A percentile compares a stretch with the other conserved stretches of the same genome.
These are phyloP conservation scores for Gopherus flavomarginatus DNA, from an alignment of 2,113 vertebrate species.

Conservation along the genomic window DNA sequence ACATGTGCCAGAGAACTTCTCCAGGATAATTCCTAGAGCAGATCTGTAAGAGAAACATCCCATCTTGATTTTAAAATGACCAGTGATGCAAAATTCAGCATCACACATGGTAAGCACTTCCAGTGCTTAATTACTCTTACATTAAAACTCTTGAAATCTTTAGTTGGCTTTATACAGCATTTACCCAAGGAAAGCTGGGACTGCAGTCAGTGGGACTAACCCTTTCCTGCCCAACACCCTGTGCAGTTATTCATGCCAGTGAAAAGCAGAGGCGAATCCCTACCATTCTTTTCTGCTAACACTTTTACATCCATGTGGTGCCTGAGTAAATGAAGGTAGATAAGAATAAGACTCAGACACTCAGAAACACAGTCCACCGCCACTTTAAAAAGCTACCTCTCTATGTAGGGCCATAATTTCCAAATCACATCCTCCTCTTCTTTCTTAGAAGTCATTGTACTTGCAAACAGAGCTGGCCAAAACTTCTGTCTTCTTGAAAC, in stretches of 20 bases:
- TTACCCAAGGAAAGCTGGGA: conserved; percentile 31
- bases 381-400: conserved; percentile 33
- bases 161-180: conserved; percentile 32
- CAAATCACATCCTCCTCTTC: not conserved
- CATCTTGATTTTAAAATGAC: not conserved
- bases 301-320: conserved; percentile 20
- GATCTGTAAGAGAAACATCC: not conserved
- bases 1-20: not conserved
- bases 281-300: conserved; percentile 14
- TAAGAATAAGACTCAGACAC: conserved; percentile 69
- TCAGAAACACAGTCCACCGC: conserved; percentile 13
- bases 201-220: conserved; percentile 48
- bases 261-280: conserved; percentile 21
- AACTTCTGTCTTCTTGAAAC: conserved; percentile 2
- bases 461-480: not conserved
- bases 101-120: not conserved
- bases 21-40: not conserved
- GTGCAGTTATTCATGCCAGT: conserved; percentile 36
- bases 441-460: not conserved
- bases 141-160: not conserved
- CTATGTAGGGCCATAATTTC: not conserved
- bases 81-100: not conserved
- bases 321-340: conserved; percentile 44
- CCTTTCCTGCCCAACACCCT: conserved; percentile 46
- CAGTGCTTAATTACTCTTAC: not conserved